These are phyloP conservation scores for Oenanthe melanoleuca DNA, from an alignment of 2,113 vertebrate genomes.

Conservation along the genomic window DNA sequence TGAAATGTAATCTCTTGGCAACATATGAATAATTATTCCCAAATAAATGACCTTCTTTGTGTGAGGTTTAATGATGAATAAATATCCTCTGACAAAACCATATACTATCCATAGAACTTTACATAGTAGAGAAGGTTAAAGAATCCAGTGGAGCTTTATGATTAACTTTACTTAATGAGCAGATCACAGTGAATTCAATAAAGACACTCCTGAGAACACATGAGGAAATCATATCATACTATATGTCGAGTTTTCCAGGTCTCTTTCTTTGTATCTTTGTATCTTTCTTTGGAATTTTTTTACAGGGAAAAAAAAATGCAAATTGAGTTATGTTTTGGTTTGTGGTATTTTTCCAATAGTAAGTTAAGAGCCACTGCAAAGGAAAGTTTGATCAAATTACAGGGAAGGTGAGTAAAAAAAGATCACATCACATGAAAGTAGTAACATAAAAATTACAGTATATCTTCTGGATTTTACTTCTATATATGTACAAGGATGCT, in stretches of 20 bases:
- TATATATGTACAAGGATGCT: neutral
- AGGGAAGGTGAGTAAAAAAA: neutral
- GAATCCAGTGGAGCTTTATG: neutral
- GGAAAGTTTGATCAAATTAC: neutral
- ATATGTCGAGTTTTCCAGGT: neutral
- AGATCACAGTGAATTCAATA: neutral
- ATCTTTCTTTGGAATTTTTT: neutral
- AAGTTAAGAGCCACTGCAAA: neutral
- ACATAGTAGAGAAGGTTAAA: neutral
- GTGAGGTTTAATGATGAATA: neutral
- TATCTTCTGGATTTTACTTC: neutral
- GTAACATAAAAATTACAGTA: neutral
- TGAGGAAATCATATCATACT: neutral
- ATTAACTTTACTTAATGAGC: neutral
- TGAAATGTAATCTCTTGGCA: neutral
- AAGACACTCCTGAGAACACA: neutral
- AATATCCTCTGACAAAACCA: neutral
- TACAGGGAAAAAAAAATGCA: accelerated
- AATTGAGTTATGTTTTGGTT: neutral
- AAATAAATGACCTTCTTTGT: neutral
- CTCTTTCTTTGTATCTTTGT: neutral
- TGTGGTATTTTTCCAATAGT: neutral
- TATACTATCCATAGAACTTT: neutral
- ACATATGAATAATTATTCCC: neutral
- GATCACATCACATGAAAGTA: neutral